Conservation (phyloP, 2,888 invertebrate genomes). For the Scaptomyza reducta region DNA sequence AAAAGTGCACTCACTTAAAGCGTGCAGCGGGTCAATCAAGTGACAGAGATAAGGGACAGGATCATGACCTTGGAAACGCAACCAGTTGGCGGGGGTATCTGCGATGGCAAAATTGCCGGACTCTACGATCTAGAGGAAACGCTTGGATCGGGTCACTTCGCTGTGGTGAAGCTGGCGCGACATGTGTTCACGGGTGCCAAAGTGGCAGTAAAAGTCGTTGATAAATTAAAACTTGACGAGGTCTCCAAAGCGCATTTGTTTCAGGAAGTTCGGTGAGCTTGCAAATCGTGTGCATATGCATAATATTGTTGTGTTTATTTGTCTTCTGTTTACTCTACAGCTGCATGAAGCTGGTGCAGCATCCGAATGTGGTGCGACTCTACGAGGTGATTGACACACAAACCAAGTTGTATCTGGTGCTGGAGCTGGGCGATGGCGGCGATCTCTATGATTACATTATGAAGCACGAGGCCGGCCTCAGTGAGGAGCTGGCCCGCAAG, state of each 20-base stretch:
- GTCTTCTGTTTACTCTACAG: conserved; percentile 83
- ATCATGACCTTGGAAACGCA: conserved; percentile 77
- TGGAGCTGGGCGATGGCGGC: conserved; percentile 99
- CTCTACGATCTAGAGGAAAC: conserved; percentile 99
- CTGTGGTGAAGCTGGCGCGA: conserved; percentile 97
- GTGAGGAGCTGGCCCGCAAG: conserved; percentile 92
- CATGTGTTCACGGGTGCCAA: conserved; percentile 99
- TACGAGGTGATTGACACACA: conserved; percentile 99
- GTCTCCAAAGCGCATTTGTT: conserved; percentile 97
- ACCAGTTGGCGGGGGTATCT: conserved; percentile 68
- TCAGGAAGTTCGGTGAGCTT: conserved; percentile 90
- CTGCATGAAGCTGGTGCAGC: conserved; percentile 99
- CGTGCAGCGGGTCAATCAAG: conserved; percentile 24
- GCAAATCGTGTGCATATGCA: not conserved
- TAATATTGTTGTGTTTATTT: not conserved
- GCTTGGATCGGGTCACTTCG: conserved; percentile 98
- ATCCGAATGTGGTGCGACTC: conserved; percentile 98
- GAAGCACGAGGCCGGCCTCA: conserved; percentile 95
- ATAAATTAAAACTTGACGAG: conserved; percentile 98
- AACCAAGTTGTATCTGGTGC: conserved; percentile 97
- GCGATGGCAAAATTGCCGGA: conserved; percentile 95
- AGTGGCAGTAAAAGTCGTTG: conserved; percentile 99
- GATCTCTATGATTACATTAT: conserved; percentile 99
- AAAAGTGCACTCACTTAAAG: conserved; percentile 36
- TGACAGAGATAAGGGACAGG: conserved; percentile 40